Evolutionary conservation across 2,113 vertebrate species (phyloP), one percentile per base, ranked within the genome.

Genomic region (Crotophaga sulcirostris): DNA sequence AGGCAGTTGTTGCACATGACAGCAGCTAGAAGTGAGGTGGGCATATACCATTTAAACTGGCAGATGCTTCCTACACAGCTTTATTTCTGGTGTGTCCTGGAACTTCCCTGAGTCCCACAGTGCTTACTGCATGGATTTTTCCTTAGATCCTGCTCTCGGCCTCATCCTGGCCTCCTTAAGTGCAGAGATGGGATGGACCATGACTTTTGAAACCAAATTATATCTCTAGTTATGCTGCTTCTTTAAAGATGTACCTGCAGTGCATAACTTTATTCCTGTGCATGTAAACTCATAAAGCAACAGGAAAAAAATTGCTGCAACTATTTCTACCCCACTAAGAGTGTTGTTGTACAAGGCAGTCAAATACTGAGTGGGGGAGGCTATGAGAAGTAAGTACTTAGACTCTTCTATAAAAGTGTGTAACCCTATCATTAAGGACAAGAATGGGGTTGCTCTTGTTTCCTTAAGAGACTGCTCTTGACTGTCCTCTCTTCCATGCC

Each of bases 61-160:
- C 19, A 16, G 2, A 0, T 47, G 15, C n/a, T 58, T 79, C 60
- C 67, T 56, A 2, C 6, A 3, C 1, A 2, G 29, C 49, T 82
- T 52, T 51, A n/a, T 63, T 77, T 40, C 66, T 38, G 4, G 16
- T 10, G 36, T 23, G 10, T 55, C 28, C 29, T 49, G 68, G 56
- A 62, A 28, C 25, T 25, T 42, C 72, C 25, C 31, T 2, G 21
- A 31, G 42, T 23, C n/a, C 26, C 13, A 11, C 25, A 28, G 36
- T 40, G 25, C 45, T 66, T 20, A 3, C 24, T 31, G 33, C 0
- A 1, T 47, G n/a, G 23, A 20, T 74, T 94, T 69, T 94, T 69
- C 62, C 45, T 29, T 34, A 36, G 34, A 16, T 85, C 16, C 45
- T n/a, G 12, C 26, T 33, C 34, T 56, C 0, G 0, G 13, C 44